phyloP scores from a whole-genome alignment of 37 sponge, comb jelly and placozoan species.

The Ianthella basta region DNA sequence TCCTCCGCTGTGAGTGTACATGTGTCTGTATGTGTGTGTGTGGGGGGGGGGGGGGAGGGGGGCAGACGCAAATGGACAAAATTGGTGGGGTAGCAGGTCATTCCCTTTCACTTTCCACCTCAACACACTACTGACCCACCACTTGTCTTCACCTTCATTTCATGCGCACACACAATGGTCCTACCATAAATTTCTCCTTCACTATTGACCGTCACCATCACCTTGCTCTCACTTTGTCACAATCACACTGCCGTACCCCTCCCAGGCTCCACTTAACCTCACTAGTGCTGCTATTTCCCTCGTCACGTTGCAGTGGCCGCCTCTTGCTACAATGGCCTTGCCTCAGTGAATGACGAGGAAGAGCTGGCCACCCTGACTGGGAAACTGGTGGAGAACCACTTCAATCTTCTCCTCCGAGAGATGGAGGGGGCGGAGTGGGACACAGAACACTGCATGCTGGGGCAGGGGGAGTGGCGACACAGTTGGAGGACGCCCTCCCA shows the following conservation, averaged over 20 bases:
- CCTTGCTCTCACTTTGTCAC: too few relatives aligned
- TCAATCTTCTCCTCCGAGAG: not conserved
- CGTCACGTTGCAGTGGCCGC: slow-evolving; percentile 6
- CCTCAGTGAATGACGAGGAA: slow-evolving; percentile 2
- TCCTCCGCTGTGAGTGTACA: not conserved
- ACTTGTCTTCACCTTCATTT: too few relatives aligned
- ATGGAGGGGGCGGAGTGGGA: not conserved
- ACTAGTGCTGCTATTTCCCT: too few relatives aligned
- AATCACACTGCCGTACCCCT: too few relatives aligned
- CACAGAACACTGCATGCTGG: not conserved
- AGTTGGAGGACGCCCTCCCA: not conserved
- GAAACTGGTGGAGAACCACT: not conserved
- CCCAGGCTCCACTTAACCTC: too few relatives aligned
- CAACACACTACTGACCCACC: too few relatives aligned
- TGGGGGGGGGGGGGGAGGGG: not conserved
- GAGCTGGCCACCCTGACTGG: not conserved
- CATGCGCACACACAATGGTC: too few relatives aligned
- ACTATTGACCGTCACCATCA: too few relatives aligned
- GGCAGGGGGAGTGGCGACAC: not conserved
- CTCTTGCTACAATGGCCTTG: slow-evolving; percentile 20
- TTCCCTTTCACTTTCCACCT: too few relatives aligned
- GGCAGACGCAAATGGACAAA: too few relatives aligned
- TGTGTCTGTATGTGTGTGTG: slow-evolving; percentile 33
- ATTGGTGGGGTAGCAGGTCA: too few relatives aligned
- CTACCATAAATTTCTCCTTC: too few relatives aligned